These are phyloP conservation scores for Aspidoscelis tigris DNA, from an alignment of 2,113 vertebrate genomes.

Conservation along the genomic window DNA sequence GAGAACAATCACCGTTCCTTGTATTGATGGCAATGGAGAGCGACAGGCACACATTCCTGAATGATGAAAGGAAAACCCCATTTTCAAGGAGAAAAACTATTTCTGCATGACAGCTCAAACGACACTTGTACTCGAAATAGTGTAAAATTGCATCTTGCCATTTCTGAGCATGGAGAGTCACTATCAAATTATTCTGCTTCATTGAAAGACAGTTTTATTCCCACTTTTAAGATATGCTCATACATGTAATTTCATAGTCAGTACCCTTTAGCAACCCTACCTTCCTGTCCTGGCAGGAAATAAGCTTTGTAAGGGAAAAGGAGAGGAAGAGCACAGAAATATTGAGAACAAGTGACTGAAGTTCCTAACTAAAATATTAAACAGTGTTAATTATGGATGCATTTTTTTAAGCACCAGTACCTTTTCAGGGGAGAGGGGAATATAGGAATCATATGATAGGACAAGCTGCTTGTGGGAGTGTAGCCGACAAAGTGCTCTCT, in stretches of 20 bases:
- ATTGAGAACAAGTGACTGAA: conserved; percentile 55
- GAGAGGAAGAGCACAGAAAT: not conserved
- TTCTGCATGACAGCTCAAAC: conserved; percentile 82
- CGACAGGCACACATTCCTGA: conserved; percentile 91
- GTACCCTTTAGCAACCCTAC: conserved; percentile 65
- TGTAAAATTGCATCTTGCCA: conserved; percentile 85
- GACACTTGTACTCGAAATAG: conserved; percentile 80
- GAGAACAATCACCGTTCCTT: conserved; percentile 89
- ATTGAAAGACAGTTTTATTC: conserved; percentile 81
- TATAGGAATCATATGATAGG: not conserved
- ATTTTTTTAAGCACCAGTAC: conserved; percentile 27
- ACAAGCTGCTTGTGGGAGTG: no score
- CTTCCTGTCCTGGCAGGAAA: conserved; percentile 66
- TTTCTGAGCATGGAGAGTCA: conserved; percentile 79
- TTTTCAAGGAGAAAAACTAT: conserved; percentile 78
- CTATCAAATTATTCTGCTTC: conserved; percentile 88
- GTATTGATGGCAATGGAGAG: conserved; percentile 82
- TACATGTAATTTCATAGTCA: conserved; percentile 83
- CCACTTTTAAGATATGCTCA: conserved; percentile 77
- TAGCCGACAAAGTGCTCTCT: no score
- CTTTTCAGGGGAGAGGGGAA: not conserved
- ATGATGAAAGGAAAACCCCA: conserved; percentile 78
- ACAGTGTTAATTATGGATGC: conserved; percentile 3
- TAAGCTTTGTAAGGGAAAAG: conserved; percentile 42
- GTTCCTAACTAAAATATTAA: conserved; percentile 48